A percentile compares a stretch with the other conserved stretches of the same genome.
Conservation (phyloP, 1,140 invertebrate genomes). For the Neotoxoptera formosana region DNA sequence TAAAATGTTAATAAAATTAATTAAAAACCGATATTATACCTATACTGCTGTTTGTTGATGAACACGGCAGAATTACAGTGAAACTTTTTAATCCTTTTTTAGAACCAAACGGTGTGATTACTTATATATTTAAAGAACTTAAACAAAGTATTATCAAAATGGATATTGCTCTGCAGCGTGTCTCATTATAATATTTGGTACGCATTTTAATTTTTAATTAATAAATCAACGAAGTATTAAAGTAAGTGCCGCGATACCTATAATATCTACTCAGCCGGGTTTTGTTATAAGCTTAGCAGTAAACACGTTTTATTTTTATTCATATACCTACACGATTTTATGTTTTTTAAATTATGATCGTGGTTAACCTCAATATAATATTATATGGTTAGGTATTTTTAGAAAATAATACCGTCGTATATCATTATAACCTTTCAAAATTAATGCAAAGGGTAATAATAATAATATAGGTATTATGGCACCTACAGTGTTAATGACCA, state of each 20-base stretch:
- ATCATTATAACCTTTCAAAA: not conserved
- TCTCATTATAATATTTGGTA: not conserved
- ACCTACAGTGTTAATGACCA: not conserved
- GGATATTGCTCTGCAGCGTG: not conserved
- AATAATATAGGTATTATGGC: not conserved
- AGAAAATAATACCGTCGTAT: not conserved
- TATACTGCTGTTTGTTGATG: not conserved
- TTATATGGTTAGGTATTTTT: not conserved
- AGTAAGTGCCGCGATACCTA: not conserved
- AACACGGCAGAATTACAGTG: not conserved
- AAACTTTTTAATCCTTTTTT: conserved; percentile 24
- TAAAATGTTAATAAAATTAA: not conserved
- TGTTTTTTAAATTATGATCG: not conserved
- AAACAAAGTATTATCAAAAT: not conserved
- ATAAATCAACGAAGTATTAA: not conserved
- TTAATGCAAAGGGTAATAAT: not conserved
- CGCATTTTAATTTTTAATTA: not conserved
- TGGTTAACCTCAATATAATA: not conserved
- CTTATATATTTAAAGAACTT: not conserved
- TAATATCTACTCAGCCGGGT: not conserved
- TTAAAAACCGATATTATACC: not conserved
- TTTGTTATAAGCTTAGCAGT: not conserved
- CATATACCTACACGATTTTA: too few species aligned
- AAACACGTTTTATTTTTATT: too few species aligned
- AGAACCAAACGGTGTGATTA: not conserved